Base-by-base conservation (phyloP, 2,888 invertebrate genomes). In the Cephonodes hylas region DNA sequence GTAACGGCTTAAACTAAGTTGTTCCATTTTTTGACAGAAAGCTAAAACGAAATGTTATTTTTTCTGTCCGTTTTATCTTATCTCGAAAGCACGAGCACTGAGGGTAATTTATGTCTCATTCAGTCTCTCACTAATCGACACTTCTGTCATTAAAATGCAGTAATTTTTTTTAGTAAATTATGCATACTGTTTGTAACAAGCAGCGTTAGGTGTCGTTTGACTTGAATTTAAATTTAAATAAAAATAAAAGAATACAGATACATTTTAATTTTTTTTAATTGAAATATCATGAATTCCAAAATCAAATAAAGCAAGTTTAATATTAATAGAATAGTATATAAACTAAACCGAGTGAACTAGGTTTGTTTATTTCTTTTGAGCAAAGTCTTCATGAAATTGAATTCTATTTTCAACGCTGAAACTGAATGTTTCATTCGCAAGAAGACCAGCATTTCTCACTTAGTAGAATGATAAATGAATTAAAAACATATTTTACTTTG, bases 331-430 rank as follows among this genome's bases (percentile, higher is more conserved):
- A 38, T 38, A 38, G 38, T n/a, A 38, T 38, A 38, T n/a, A n/a
- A n/a, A 38, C n/a, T 38, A 38, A 38, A 38, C 38, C 38, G 38
- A 38, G 38, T n/a, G n/a, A 38, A 38, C 38, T 3, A 5, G n/a
- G 38, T 38, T 38, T 38, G 38, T 38, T 38, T 38, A 38, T 38
- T 38, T 38, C 38, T 38, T 38, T 38, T 38, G 38, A 45, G 10
- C 44, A 18, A 10, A 20, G 10, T 45, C 18, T 45, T 45, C 20
- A 8, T 45, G 44, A 10, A 22, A 45, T 20, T 18, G 44, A 45
- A 20, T 67, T 59, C 22, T 62, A 61, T 63, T 57, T 62, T 53
- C 20, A 4, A 15, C 27, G 27, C 23, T 53, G 10, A 45, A 18
- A 45, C 44, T 44, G 44, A 44, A 44, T 44, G 18, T 44, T 18